Conservation (phyloP, 2,113 vertebrate genomes). For the Poeciliopsis retropinna region DNA sequence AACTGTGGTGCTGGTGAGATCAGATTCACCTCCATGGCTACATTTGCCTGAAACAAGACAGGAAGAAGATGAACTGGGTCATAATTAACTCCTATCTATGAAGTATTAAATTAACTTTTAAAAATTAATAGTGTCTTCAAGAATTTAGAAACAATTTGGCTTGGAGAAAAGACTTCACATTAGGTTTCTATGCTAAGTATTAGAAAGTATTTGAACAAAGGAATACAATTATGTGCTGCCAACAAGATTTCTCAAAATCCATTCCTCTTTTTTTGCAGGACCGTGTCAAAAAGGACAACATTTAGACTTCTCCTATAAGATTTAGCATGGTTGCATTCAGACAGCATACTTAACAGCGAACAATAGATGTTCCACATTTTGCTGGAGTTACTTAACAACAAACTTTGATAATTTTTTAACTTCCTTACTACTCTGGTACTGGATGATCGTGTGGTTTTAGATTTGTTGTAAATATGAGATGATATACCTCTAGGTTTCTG, state of each 20-base stretch:
- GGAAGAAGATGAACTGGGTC: background rate
- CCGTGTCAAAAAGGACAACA: too few species aligned
- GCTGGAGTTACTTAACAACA: background rate
- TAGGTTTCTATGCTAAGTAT: background rate
- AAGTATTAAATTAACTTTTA: background rate
- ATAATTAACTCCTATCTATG: background rate
- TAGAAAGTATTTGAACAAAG: background rate
- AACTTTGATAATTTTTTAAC: too few species aligned
- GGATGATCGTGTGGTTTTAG: background rate
- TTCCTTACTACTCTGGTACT: background rate
- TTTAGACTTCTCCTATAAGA: background rate
- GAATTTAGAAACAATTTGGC: too few species aligned
- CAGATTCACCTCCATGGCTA: constrained; percentile 76
- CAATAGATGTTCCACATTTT: too few species aligned
- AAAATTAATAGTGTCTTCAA: background rate
- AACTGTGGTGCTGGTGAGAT: constrained; percentile 55
- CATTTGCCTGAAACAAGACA: constrained; percentile 75
- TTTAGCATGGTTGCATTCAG: background rate
- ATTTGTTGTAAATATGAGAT: background rate
- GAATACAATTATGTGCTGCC: background rate
- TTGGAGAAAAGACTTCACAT: background rate
- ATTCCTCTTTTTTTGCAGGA: background rate
- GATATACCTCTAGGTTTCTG: constrained; percentile 72
- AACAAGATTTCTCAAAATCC: background rate
- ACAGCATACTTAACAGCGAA: too few species aligned